Conservation (phyloP, 2,888 invertebrate species). For the Pterostichus niger region DNA sequence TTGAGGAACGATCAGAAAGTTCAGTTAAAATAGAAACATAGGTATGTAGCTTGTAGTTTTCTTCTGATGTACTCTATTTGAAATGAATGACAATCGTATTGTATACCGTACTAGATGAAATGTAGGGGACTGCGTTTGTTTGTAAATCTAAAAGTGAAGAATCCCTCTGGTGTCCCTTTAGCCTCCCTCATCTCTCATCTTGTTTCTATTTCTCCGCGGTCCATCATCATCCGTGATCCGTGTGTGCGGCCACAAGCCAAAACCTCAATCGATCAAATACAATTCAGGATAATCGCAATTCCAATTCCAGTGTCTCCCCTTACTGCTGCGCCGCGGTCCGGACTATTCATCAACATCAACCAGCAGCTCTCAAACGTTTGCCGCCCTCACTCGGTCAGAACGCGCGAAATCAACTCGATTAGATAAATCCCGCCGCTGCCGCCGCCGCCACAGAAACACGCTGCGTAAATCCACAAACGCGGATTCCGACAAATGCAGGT, state of each 20-base stretch:
- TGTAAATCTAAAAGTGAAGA: constrained; percentile 21
- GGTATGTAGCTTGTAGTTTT: too few relatives aligned
- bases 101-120: background rate
- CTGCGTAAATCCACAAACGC: constrained; percentile 7
- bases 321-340: constrained; percentile 8
- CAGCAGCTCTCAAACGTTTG: constrained; percentile 21
- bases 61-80: too few relatives aligned
- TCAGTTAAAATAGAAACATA: too few relatives aligned
- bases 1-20: too few relatives aligned
- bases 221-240: constrained; percentile 44
- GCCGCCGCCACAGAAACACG: background rate
- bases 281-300: constrained; percentile 64
- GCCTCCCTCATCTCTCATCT: constrained; percentile 18
- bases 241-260: constrained; percentile 40
- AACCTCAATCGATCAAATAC: constrained; percentile 63
- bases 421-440: constrained; percentile 6
- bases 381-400: background rate
- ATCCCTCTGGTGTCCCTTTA: constrained; percentile 22
- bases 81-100: too few relatives aligned
- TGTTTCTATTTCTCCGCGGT: constrained; percentile 24
- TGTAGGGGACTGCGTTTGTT: background rate
- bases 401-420: constrained; percentile 27
- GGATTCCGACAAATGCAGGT: background rate
- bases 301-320: constrained; percentile 41
- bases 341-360: constrained; percentile 65